These are phyloP conservation scores for Cliona cf. orientalis DNA, from an alignment of 37 sponge, comb jelly and placozoan species.

Conservation along the genomic window DNA sequence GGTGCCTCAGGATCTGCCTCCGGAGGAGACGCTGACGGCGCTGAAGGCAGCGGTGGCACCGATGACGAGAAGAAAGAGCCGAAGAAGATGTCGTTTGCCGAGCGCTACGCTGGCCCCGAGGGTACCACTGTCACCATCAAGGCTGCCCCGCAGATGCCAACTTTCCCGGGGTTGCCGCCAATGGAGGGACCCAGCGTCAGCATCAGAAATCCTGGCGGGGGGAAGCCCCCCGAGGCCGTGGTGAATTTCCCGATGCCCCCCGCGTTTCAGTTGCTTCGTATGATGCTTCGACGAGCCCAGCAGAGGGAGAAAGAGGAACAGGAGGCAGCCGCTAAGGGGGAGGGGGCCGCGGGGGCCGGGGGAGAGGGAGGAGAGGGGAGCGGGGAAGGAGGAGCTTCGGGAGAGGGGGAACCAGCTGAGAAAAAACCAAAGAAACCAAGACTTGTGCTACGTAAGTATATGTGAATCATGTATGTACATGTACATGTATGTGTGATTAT, in stretches of 20 bases:
- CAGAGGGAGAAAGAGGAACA: not conserved
- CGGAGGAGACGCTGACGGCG: too few relatives aligned
- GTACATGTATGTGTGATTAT: not conserved
- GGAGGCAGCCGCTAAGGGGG: slow-evolving; percentile 1
- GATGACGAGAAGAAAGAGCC: not conserved
- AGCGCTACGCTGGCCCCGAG: slow-evolving; percentile 35
- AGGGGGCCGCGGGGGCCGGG: not conserved
- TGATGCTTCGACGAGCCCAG: slow-evolving; percentile 10
- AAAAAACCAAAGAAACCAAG: not conserved
- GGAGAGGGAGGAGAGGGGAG: slow-evolving; percentile 13
- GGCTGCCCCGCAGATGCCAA: not conserved
- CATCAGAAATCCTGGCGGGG: slow-evolving; percentile 36
- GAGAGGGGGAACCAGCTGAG: not conserved
- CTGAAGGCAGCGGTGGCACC: not conserved
- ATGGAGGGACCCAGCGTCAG: slow-evolving; percentile 40
- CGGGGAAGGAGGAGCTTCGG: not conserved
- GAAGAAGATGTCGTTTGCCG: slow-evolving; percentile 15
- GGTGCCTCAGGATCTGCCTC: not conserved
- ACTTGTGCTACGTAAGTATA: not conserved
- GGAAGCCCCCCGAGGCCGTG: slow-evolving; percentile 22
- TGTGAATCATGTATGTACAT: slow-evolving; percentile 6
- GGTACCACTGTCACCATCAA: slow-evolving; percentile 42
- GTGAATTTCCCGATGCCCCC: slow-evolving; percentile 57
- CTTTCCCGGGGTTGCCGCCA: slow-evolving; percentile 12
- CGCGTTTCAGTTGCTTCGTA: slow-evolving; percentile 36